phyloP scores from a whole-genome alignment of 2,888 invertebrate species.

The Apotomis turbidana region DNA sequence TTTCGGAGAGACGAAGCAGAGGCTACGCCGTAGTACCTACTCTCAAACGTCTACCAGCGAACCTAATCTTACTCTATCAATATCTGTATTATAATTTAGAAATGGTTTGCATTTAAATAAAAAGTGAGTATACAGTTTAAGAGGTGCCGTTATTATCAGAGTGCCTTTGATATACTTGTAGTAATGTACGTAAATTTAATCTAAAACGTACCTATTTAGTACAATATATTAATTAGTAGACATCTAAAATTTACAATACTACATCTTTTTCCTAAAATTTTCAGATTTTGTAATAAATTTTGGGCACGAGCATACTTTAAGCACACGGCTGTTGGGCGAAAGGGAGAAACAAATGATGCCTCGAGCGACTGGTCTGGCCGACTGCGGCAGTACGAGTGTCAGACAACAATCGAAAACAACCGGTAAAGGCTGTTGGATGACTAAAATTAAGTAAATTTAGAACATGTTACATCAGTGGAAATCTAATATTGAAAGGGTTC shows the following conservation, averaged over 20 bases:
- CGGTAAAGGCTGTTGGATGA: neutral
- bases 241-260: conserved; percentile 49
- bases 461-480: conserved; percentile 4
- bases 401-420: neutral
- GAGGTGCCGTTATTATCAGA: conserved; percentile 55
- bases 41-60: conserved; percentile 58
- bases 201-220: conserved; percentile 49
- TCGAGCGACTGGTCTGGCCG: neutral
- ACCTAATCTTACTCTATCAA: conserved; percentile 50
- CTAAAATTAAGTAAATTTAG: conserved; percentile 3
- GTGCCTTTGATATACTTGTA: conserved; percentile 46
- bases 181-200: conserved; percentile 43
- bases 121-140: conserved; percentile 56
- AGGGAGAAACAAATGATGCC: neutral
- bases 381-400: neutral
- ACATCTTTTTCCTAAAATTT: conserved; percentile 40
- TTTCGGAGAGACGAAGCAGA: conserved; percentile 70
- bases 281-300: conserved; percentile 20
- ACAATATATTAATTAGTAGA: conserved; percentile 42
- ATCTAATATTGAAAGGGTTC: conserved; percentile 36
- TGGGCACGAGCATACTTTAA: conserved; percentile 15
- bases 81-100: conserved; percentile 46
- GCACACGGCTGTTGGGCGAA: conserved; percentile 1
- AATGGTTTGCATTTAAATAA: conserved; percentile 52
- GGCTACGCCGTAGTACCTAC: conserved; percentile 59